phyloP scores from a whole-genome alignment of 1,140 invertebrate genomes.

The Brachionus paranguensis region DNA sequence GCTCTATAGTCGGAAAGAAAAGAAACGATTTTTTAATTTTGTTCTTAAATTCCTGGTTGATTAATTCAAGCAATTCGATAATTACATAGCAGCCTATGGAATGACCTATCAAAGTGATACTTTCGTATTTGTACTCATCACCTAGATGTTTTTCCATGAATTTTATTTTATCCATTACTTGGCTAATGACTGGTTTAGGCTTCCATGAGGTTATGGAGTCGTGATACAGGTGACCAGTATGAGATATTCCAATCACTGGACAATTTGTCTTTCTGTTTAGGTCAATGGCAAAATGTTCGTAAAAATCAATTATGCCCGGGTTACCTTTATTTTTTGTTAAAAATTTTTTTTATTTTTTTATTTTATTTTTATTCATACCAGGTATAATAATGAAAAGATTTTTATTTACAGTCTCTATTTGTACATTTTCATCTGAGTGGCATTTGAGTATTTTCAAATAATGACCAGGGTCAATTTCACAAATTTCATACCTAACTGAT shows the following conservation, averaged over 20 bases:
- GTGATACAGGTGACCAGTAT: conserved; percentile 60
- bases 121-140: background rate
- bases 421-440: background rate
- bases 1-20: conserved; percentile 74
- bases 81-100: conserved; percentile 75
- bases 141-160: conserved; percentile 62
- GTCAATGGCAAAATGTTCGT: conserved; percentile 64
- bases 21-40: conserved; percentile 58
- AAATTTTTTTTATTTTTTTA: background rate
- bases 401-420: background rate
- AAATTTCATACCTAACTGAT: conserved; percentile 17
- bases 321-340: conserved; percentile 60
- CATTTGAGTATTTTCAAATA: conserved; percentile 10
- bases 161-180: conserved; percentile 71
- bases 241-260: conserved; percentile 69
- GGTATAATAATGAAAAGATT: conserved; percentile 15
- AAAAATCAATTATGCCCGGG: conserved; percentile 67
- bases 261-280: conserved; percentile 60
- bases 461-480: conserved; percentile 29
- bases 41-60: conserved; percentile 41
- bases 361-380: background rate
- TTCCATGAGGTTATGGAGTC: conserved; percentile 12
- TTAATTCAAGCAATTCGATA: conserved; percentile 64
- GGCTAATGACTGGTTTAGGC: conserved; percentile 55
- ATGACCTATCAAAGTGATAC: conserved; percentile 70